A percentile compares a stretch with the other conserved stretches of the same genome.
Evolutionary conservation across 2,113 vertebrate genomes (phyloP).

Genomic region (Mionectes macconnelli): DNA sequence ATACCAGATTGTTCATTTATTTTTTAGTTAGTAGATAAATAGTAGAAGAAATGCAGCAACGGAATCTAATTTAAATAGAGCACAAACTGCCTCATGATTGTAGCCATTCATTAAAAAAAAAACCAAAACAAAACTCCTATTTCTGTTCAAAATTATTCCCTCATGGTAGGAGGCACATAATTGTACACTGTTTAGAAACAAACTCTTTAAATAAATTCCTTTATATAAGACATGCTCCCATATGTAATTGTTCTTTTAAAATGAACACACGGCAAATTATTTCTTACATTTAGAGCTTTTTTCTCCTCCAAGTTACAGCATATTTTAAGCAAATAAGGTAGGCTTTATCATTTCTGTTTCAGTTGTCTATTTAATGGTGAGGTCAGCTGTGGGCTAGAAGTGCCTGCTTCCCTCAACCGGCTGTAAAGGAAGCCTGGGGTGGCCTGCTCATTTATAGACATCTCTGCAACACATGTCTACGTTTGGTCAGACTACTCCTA

Average conservation of each 20-base stretch:
- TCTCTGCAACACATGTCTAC: not conserved
- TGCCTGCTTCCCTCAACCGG: accelerated
- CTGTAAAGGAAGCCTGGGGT: not conserved
- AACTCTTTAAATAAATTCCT: conserved; percentile 15
- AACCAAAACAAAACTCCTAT: conserved; percentile 40
- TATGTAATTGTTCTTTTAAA: conserved; percentile 28
- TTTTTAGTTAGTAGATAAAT: conserved; percentile 62
- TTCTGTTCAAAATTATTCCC: conserved; percentile 63
- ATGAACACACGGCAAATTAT: not conserved
- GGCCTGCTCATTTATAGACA: not conserved
- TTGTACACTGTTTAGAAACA: conserved; percentile 37
- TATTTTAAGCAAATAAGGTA: not conserved
- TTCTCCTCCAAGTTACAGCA: not conserved
- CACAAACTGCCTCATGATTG: conserved; percentile 48
- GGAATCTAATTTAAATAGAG: conserved; percentile 70
- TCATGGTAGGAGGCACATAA: conserved; percentile 43
- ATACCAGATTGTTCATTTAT: conserved; percentile 38
- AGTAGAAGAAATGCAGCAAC: conserved; percentile 58
- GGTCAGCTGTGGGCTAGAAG: not conserved
- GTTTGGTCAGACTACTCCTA: not conserved
- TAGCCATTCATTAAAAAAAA: conserved; percentile 62
- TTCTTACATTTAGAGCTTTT: not conserved
- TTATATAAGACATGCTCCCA: not conserved
- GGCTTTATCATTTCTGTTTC: not conserved
- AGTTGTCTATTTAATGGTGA: not conserved